Base-by-base conservation (phyloP, 2,113 vertebrate genomes). In the Sorex araneus region DNA sequence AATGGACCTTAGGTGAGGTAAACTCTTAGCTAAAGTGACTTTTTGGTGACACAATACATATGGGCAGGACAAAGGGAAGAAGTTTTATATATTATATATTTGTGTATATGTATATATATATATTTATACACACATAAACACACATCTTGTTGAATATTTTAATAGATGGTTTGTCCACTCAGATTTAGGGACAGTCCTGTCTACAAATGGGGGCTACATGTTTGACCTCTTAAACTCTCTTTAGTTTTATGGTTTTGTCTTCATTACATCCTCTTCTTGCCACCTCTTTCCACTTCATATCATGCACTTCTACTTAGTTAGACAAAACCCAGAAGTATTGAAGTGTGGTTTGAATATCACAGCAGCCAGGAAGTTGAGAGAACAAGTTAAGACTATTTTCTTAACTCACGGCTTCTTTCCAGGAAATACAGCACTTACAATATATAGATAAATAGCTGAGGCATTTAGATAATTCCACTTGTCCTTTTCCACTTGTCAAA, bases 381-480 rank as follows among this genome's bases (percentile, higher is more conserved):
- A 94, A 93, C 83, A 95, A 93, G 91, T 89, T 95, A 94, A 94
- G 95, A 95, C 78, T 94, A 73, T 95, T 94, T 94, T 95, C 80
- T 94, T 95, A 84, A 95, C 57, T 95, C 83, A 91, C 64, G 1
- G 70, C 82, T 94, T 92, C 93, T 95, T 97, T 95, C 95, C 95
- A 95, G 94, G 94, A 96, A 97, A 94, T 75, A 82, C 1, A 93
- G 92, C 82, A 83, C 96, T 91, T 94, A 93, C 5, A 70, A 67
- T 23, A 84, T 80, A 89, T 43, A 88, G 89, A 96, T 89, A 94
- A 93, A 94, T 85, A 95, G 89, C 94, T 66, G 1, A 84, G 76
- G 74, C 87, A 92, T 92, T 95, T 95, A 95, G 92, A 67, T 91
- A 34, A 92, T 91, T 92, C 74, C 83, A 43, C 92, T 90, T 91